Conservation (phyloP, 2,888 invertebrate genomes). For the Volucella bombylans region DNA sequence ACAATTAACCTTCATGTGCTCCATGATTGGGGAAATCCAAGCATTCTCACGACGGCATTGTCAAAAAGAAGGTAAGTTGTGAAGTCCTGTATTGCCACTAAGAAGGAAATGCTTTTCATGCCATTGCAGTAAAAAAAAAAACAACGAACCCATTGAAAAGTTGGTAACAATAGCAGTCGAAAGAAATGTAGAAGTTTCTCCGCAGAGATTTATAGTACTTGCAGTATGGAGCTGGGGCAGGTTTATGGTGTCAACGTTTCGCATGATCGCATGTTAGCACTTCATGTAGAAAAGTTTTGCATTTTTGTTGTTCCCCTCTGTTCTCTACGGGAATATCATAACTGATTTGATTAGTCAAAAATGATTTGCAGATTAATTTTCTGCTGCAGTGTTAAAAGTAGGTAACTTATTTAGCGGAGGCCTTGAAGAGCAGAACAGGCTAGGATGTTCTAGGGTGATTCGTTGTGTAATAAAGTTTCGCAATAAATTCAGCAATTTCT, state of each 20-base stretch:
- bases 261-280: constrained; percentile 62
- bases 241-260: constrained; percentile 47
- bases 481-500: too few species aligned
- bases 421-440: constrained; percentile 6
- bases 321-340: constrained; percentile 31
- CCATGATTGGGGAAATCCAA: constrained; percentile 35
- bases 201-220: constrained; percentile 1
- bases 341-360: constrained; percentile 64
- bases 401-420: background rate
- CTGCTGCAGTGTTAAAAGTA: constrained; percentile 6
- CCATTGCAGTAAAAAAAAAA: constrained; percentile 25
- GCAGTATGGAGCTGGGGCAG: background rate
- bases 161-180: constrained; percentile 40
- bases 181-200: constrained; percentile 28
- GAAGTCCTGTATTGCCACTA: constrained; percentile 42
- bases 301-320: constrained; percentile 12
- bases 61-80: constrained; percentile 23
- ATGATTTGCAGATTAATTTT: constrained; percentile 47
- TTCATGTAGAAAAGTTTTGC: constrained; percentile 47
- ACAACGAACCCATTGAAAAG: constrained; percentile 51
- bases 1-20: constrained; percentile 60
- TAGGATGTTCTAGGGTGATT: background rate
- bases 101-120: constrained; percentile 51
- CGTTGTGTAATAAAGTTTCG: too few species aligned
- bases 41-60: constrained; percentile 24